Base-by-base conservation (phyloP, 1,140 invertebrate species). In the Drosophila kikkawai region DNA sequence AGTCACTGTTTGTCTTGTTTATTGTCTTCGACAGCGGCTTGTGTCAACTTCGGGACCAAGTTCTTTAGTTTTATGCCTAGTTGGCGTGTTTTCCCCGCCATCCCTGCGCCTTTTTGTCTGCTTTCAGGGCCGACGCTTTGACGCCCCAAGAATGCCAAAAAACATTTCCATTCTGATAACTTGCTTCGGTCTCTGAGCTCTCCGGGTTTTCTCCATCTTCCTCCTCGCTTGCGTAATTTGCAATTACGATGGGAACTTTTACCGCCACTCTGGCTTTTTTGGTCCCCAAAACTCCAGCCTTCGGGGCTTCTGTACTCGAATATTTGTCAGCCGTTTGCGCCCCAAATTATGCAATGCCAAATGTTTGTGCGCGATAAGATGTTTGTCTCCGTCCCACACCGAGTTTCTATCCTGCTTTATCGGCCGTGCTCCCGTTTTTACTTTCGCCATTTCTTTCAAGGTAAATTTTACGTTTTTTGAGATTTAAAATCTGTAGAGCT, bases 151-250 rank as follows among this genome's bases (percentile, higher is more conserved):
- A 73, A 73, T 37, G 45, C 13, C 70, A 42, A 36, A 44, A 26
- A 77, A 70, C 67, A 82, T 86, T 82, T 79, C 63, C 73, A 88
- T 78, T 87, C 70, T 78, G 73, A 81, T 84, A 88, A 66, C 85
- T 71, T 60, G 65, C 37, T 37, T 66, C 13, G 64, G 63, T 73
- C 58, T 66, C 13, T 17, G 50, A 34, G 34, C 11, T 44, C 34
- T 39, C 13, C 34, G 1, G 39, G 34, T 41, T 26, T 26, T 15
- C 37, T 22, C n/a, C 32, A 15, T 51, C n/a, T 32, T 4, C 12
- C 19, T 45, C 37, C 11, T 32, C 15, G 53, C 78, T 85, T 70
- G 82, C 82, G 82, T 80, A 81, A 85, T 85, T 85, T 75, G 68
- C 82, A 88, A 87, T 88, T 87, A 83, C 77, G 61, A 48, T 53